Percentiles rank a stretch among this genome's conserved stretches.
phyloP scores from a whole-genome alignment of 2,113 vertebrate species.

The Paramisgurnus dabryanus region DNA sequence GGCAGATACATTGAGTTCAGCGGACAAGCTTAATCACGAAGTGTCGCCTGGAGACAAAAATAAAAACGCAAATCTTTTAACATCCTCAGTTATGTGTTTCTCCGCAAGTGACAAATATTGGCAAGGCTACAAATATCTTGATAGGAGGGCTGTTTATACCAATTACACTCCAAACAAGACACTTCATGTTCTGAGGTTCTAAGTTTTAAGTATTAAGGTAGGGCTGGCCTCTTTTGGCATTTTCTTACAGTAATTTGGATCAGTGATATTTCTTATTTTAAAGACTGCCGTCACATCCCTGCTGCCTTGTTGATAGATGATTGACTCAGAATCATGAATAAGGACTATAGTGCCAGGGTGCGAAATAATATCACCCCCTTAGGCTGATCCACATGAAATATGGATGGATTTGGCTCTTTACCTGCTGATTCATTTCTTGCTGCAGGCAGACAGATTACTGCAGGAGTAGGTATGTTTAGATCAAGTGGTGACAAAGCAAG shows the following conservation, averaged over 20 bases:
- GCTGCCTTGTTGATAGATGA: slow-evolving; percentile 52
- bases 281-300: slow-evolving; percentile 22
- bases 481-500: slow-evolving; percentile 60
- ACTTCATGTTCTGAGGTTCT: slow-evolving; percentile 48
- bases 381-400: slow-evolving; percentile 59
- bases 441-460: slow-evolving; percentile 55
- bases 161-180: slow-evolving; percentile 55
- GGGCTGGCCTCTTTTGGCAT: slow-evolving; percentile 42
- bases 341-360: slow-evolving; percentile 48
- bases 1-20: slow-evolving; percentile 36
- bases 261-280: slow-evolving; percentile 18
- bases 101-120: slow-evolving; percentile 51
- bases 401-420: slow-evolving; percentile 47
- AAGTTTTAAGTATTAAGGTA: slow-evolving; percentile 14
- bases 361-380: slow-evolving; percentile 52
- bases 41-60: slow-evolving; percentile 28
- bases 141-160: slow-evolving; percentile 54
- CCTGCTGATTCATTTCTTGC: slow-evolving; percentile 53
- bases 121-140: slow-evolving; percentile 42
- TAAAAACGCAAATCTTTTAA: slow-evolving; percentile 34
- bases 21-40: slow-evolving; percentile 54
- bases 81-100: slow-evolving; percentile 43
- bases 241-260: slow-evolving; percentile 13
- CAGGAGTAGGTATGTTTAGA: slow-evolving; percentile 44
- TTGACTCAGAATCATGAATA: slow-evolving; percentile 50